Evolutionary conservation across 2,888 invertebrate genomes (phyloP).

Genomic region (Nudaria mundana): DNA sequence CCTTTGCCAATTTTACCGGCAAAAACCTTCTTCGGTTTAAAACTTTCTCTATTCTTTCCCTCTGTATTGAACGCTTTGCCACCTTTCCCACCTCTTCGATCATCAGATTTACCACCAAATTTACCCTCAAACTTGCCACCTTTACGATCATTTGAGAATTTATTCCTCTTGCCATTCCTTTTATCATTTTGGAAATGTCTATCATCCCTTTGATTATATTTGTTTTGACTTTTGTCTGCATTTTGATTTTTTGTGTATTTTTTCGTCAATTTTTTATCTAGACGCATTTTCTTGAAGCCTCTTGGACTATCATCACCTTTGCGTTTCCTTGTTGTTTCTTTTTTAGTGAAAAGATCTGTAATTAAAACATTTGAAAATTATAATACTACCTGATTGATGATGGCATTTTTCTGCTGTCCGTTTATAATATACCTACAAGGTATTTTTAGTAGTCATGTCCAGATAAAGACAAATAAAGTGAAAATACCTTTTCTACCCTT

Average conservation of each 20-base stretch:
- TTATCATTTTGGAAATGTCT: constrained; percentile 21
- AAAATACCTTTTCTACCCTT: no score
- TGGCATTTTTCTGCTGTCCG: no score
- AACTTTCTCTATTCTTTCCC: no score
- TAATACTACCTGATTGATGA: no score
- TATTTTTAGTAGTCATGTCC: no score
- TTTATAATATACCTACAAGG: no score
- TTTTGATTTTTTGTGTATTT: constrained; percentile 55
- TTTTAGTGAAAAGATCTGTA: constrained; percentile 63
- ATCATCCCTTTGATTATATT: constrained; percentile 30
- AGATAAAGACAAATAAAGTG: no score
- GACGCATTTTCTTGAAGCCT: constrained; percentile 70
- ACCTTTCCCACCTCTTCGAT: constrained; percentile 28
- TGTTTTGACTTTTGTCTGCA: constrained; percentile 25
- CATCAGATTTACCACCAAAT: constrained; percentile 34
- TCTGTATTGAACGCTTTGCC: no score
- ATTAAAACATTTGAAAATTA: constrained; percentile 8
- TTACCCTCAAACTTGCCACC: constrained; percentile 30
- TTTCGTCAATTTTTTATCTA: constrained; percentile 66
- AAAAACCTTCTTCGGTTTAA: no score
- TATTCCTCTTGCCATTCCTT: constrained; percentile 25
- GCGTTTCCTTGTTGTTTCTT: constrained; percentile 54
- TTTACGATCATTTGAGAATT: constrained; percentile 25
- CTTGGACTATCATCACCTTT: constrained; percentile 56
- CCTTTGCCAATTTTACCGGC: no score